Evolutionary conservation across 2,888 invertebrate genomes (phyloP), one percentile per base, ranked within the genome.

Genomic region (Hemistola chrysoprasaria): DNA sequence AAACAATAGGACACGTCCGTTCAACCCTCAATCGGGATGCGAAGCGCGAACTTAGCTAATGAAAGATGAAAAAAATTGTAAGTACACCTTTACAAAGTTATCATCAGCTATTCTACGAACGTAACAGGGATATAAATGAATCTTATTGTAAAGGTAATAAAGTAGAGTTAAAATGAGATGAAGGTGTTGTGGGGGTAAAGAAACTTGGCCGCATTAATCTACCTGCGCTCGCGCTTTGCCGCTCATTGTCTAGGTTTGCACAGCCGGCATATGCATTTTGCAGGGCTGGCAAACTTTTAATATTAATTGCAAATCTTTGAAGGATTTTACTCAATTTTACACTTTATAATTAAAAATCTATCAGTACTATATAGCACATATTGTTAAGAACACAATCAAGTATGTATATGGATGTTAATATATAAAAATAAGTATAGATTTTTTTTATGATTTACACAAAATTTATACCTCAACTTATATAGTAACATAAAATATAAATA

Each of bases 21-120:
- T 65, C 71, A 73, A 72, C 81, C 85, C 79, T 74, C 78, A 73
- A 75, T 78, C 86, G 82, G 81, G 85, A 84, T 85, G 80, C 82
- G 83, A 78, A 84, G 84, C 82, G 82, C 85, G 80, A 87, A 87
- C 86, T 82, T 78, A 78, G 83, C 88, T 87, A 88, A 88, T 87
- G 88, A 87, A 87, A 86, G 44, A 68, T 62, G 64, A 77, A 81
- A 84, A 73, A 78, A 82, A 75, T 34, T 68, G 63, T 75, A 81
- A 81, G 79, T 76, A 82, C 78, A 77, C 73, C 71, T 70, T 65
- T 53, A 55, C 82, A 68, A 79, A 69, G 35, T 50, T 63, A 53
- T 30, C 8, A 38, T 23, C 26, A 37, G 20, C 30, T 27, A 1
- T 8, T 1, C 23, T 21, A 41, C 33, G 8, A 32, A 20, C 2